A percentile compares a stretch with the other conserved stretches of the same genome.
phyloP scores from a whole-genome alignment of 2,888 invertebrate genomes.

The Aplocera efformata region DNA sequence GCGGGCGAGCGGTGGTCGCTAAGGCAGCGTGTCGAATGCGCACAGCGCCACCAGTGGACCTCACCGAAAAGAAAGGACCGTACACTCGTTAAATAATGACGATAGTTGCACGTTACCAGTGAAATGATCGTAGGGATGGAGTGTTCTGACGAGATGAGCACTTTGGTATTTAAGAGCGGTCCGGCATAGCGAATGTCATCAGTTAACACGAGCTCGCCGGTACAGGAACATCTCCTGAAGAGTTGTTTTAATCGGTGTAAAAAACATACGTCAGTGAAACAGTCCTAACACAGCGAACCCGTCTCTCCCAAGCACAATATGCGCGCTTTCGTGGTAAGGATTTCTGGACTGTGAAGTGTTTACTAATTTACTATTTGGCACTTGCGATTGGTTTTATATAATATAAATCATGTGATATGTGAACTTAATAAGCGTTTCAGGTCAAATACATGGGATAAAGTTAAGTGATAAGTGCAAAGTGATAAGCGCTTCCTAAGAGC shows the following conservation, averaged over 20 bases:
- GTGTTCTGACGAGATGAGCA: constrained; percentile 77
- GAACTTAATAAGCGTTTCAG: constrained; percentile 36
- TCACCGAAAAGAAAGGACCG: constrained; percentile 77
- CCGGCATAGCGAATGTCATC: constrained; percentile 74
- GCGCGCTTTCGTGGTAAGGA: constrained; percentile 77
- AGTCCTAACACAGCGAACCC: constrained; percentile 40
- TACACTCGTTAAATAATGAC: constrained; percentile 75
- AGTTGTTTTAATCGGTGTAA: constrained; percentile 47
- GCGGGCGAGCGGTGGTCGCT: constrained; percentile 55
- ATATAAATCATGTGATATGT: constrained; percentile 31
- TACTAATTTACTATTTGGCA: constrained; percentile 50
- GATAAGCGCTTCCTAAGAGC: constrained; percentile 38
- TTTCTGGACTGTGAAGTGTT: constrained; percentile 35
- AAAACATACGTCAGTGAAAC: constrained; percentile 38
- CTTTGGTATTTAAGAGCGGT: constrained; percentile 77
- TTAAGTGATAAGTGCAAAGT: constrained; percentile 56
- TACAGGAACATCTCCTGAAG: constrained; percentile 69
- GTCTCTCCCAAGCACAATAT: constrained; percentile 60
- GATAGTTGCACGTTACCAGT: constrained; percentile 73
- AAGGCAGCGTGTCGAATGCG: constrained; percentile 69
- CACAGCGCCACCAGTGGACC: constrained; percentile 45
- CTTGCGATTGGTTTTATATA: constrained; percentile 45
- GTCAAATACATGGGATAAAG: constrained; percentile 36
- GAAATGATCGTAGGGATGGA: constrained; percentile 78
- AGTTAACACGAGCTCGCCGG: constrained; percentile 70